Base-by-base conservation (phyloP, 1,140 invertebrate genomes). In the Diprion similis region DNA sequence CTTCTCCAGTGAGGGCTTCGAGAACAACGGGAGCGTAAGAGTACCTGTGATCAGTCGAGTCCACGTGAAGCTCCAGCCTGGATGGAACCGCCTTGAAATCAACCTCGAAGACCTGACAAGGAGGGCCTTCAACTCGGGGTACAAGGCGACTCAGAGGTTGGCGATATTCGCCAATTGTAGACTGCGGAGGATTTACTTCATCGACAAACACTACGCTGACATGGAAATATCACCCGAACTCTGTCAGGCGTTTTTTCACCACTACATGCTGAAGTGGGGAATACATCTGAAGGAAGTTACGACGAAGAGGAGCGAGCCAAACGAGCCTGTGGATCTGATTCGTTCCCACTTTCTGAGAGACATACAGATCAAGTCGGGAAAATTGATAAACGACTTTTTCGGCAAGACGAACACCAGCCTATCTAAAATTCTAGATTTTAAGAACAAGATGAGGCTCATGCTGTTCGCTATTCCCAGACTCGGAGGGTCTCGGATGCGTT, bases 241-340 rank as follows among this genome's bases (percentile, higher is more conserved):
- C 3, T 84, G 76, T 19, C 75, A 80, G 66, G 77, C 77, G 7
- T 85, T 85, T 68, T 75, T 85, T 9, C 77, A 84, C 8, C 66
- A 66, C 11, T 85, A 85, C 37, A 81, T 85, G 82, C 46, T 76
- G 0, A 85, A 85, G 46, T 85, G 83, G 82, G 84, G 84, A 47
- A 80, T 77, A 1, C 70, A 66, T 6, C 48, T n/a, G 4, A 51
- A 78, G 0, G 81, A 84, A n/a, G 73, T 75, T 13, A 72, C 66
- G 8, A 79, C 81, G 1, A 66, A 80, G 76, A 46, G 77, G 70
- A 15, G 67, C 75, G 59, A 15, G 1, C 13, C 11, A 18, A 2
- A 15, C 10, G 37, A 68, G 18, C 37, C 37, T 6, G 17, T 18
- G 13, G 6, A 64, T 18, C 59, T 3, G 59, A 17, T 15, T 15